Evolutionary conservation across 2,113 vertebrate species (phyloP).

Genomic region (Charadrius vociferus): DNA sequence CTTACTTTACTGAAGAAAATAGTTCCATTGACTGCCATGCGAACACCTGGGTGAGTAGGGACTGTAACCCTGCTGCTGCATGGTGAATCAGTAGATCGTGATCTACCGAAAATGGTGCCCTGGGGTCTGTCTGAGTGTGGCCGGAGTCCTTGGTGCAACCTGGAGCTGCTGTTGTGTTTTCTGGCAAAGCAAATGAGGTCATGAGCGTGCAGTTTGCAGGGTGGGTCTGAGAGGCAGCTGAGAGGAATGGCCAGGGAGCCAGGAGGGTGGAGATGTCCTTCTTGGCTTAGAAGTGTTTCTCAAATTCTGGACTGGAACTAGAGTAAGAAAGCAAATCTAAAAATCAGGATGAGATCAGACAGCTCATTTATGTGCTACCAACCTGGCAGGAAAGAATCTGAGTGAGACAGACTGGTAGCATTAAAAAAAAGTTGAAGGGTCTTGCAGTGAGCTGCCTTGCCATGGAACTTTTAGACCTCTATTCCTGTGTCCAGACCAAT

Average conservation of each 20-base stretch:
- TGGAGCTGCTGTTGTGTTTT: not conserved
- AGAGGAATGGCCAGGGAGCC: not conserved
- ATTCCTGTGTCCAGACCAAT: not conserved
- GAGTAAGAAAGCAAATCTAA: not conserved
- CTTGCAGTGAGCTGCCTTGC: not conserved
- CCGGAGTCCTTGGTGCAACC: not conserved
- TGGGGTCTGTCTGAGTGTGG: not conserved
- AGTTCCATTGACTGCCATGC: not conserved
- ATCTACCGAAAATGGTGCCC: not conserved
- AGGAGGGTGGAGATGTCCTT: not conserved
- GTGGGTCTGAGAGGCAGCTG: not conserved
- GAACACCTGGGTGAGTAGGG: not conserved
- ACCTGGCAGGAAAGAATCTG: not conserved
- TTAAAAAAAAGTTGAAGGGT: not conserved
- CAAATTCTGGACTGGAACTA: not conserved
- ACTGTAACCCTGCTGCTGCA: not conserved
- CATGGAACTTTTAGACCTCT: not conserved
- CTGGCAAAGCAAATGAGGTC: not conserved
- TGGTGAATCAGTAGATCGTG: not conserved
- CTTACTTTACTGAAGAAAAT: not conserved
- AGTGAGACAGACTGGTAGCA: not conserved
- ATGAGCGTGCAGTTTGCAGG: accelerated
- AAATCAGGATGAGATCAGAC: not conserved
- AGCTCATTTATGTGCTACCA: not conserved
- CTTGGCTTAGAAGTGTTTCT: not conserved